These are phyloP conservation scores for Pygocentrus nattereri DNA, from an alignment of 2,797 vertebrate species.

Conservation along the genomic window DNA sequence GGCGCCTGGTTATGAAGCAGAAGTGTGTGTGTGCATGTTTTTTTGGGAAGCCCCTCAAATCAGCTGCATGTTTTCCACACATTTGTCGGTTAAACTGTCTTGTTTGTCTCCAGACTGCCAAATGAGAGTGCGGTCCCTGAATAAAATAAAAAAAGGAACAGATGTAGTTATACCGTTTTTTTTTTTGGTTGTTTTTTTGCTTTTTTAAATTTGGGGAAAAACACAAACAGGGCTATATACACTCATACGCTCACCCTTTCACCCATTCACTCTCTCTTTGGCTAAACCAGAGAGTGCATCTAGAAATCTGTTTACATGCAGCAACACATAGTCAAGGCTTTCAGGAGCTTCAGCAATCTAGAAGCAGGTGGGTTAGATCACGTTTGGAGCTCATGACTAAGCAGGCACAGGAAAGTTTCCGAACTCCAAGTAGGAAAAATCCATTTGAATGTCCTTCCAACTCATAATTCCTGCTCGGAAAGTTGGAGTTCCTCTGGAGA, in stretches of 20 bases:
- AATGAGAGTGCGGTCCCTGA: conserved; percentile 10
- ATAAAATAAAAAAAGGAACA: too few relatives aligned
- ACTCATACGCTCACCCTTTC: neutral
- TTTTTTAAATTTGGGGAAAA: too few relatives aligned
- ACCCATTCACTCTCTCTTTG: neutral
- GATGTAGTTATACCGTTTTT: neutral
- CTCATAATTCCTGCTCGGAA: too few relatives aligned
- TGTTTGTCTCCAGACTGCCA: conserved; percentile 11
- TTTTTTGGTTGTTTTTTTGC: too few relatives aligned
- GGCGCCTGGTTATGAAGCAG: neutral
- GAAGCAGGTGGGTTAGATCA: neutral
- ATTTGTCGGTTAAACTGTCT: conserved; percentile 30
- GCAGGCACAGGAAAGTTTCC: too few relatives aligned
- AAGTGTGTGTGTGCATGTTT: neutral
- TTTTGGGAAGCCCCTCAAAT: conserved; percentile 11
- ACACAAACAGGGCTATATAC: neutral
- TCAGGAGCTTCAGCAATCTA: neutral
- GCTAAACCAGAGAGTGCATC: neutral
- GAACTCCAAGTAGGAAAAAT: too few relatives aligned
- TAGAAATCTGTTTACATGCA: too few relatives aligned
- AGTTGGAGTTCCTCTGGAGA: too few relatives aligned
- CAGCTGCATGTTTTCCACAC: conserved; percentile 28
- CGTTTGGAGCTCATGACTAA: neutral
- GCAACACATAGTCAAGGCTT: too few relatives aligned
- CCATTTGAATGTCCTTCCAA: too few relatives aligned